phyloP scores from a whole-genome alignment of 2,797 vertebrate species.

The Philypnodon macrostomus region DNA sequence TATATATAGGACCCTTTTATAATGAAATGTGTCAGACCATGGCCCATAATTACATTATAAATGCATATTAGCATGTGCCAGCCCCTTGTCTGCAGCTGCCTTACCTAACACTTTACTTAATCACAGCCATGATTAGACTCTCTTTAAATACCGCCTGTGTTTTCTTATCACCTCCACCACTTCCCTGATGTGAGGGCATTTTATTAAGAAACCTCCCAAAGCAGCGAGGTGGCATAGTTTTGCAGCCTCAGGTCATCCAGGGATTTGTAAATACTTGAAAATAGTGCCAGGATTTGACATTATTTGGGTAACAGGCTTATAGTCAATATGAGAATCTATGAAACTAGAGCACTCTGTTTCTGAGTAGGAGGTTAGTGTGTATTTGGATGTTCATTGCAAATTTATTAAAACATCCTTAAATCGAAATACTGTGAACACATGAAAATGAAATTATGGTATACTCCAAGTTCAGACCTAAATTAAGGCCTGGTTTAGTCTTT shows the following conservation, averaged over 20 bases:
- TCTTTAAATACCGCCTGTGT: slow-evolving; percentile 34
- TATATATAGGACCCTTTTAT: background rate
- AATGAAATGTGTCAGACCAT: slow-evolving; percentile 14
- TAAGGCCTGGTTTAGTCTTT: no score
- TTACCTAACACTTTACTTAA: slow-evolving; percentile 35
- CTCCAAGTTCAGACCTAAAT: no score
- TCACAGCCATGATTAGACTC: slow-evolving; percentile 33
- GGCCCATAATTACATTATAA: slow-evolving; percentile 16
- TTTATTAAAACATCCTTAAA: no score
- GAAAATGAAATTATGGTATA: no score
- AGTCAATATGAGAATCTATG: slow-evolving; percentile 6
- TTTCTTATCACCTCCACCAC: slow-evolving; percentile 22
- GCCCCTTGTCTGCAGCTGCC: slow-evolving; percentile 21
- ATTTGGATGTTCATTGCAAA: no score
- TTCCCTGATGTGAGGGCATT: slow-evolving; percentile 25
- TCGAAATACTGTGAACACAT: no score
- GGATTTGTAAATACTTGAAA: slow-evolving; percentile 19
- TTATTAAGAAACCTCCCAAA: slow-evolving; percentile 26
- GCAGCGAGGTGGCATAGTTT: slow-evolving; percentile 21
- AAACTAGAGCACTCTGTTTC: slow-evolving; percentile 5
- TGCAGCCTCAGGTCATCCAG: slow-evolving; percentile 11
- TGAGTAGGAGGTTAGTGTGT: background rate
- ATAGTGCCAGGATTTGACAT: slow-evolving; percentile 18
- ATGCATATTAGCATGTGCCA: slow-evolving; percentile 27
- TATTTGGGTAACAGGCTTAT: slow-evolving; percentile 29